Evolutionary conservation across 2,888 invertebrate species (phyloP), one percentile per base, ranked within the genome.

Genomic region (Orthosia incerta): DNA sequence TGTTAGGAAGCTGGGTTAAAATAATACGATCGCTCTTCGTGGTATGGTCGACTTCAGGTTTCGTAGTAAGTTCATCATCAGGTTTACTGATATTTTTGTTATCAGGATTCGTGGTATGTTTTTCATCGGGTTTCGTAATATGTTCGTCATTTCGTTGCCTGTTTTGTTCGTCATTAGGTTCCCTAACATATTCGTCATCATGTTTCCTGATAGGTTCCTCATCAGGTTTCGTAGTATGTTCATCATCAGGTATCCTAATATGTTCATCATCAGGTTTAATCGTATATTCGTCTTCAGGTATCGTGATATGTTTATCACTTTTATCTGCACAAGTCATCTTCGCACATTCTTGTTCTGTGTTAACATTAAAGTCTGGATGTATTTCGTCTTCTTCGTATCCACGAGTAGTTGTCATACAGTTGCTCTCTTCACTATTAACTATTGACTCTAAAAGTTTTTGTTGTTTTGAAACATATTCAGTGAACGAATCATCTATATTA

Each of bases 1-100:
- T 93, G 86, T 92, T 92, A 87, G 92, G 88, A 80, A 93, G 87
- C 75, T 93, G 90, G 53, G 91, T 87, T 82, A 92, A 79, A 63
- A 91, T 76, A 72, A 87, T 88, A 69, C 88, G 83, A 69, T 88
- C 80, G 64, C 73, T 84, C 71, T 80, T 73, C 20, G 76, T 61
- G 57, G 78, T 73, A 15, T 76, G 71, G 45, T 77, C 74, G 16
- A 71, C 63, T 53, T 80, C 77, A 26, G 65, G 68, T 20, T 72
- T 39, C 15, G 16, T 50, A 65, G 39, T 11, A 66, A 20, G 3
- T 45, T 76, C 53, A 3, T 26, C 55, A 45, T 16, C 56, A 7
- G 45, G 3, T 15, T n/a, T 20, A 15, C 4, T 45, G 20, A 15
- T 45, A 45, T 20, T 4, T 20, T 45, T 13, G 13, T 15, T n/a